Base-by-base conservation (phyloP, 2,888 invertebrate species). In the Drepanosiphum platanoidis region DNA sequence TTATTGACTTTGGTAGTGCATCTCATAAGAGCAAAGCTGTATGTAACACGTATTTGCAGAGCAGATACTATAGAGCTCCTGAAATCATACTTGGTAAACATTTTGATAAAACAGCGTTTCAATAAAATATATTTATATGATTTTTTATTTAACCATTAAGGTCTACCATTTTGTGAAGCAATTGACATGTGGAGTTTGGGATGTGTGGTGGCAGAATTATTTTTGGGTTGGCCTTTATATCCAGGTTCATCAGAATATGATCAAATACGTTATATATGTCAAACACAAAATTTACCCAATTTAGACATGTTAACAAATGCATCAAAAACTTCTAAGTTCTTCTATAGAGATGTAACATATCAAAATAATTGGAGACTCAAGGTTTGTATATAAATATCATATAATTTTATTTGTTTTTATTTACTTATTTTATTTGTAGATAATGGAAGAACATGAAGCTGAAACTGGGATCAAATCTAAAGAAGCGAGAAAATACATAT, bases 101-200 rank as follows among this genome's bases (percentile, higher is more conserved):
- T 72, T 1, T 42, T 58, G 2, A 78, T 39, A 15, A 68, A 22
- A 61, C 34, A 3, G n/a, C 77, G 66, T 0, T 36, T 27, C 15
- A 75, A 4, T 42, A 13, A 68, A 83, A 39, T 52, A 15, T 42
- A 75, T 75, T 86, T 58, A 75, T 70, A 46, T 22, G 32, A 15
- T 78, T 82, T 15, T 66, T 52, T 11, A 30, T 68, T 81, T 15
- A 42, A 68, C n/a, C 87, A 2, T 52, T 52, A 22, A 90, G 90
- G 99, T 34, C 92, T 99, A 88, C 99, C 98, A 87, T 99, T 99
- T 92, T 98, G 98, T 91, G 99, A 99, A 91, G 97, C 99, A 22
- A 99, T 99, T 89, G 99, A 99, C 91, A 99, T 99, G 99, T 99
- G 99, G 99, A 99, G 98, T 9, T 92, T 99, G 88, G 99, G 99